Percentiles rank a stretch among this genome's conserved stretches.
These are phyloP conservation scores for Melanophora roralis DNA, from an alignment of 2,888 invertebrate genomes.

Conservation along the genomic window DNA sequence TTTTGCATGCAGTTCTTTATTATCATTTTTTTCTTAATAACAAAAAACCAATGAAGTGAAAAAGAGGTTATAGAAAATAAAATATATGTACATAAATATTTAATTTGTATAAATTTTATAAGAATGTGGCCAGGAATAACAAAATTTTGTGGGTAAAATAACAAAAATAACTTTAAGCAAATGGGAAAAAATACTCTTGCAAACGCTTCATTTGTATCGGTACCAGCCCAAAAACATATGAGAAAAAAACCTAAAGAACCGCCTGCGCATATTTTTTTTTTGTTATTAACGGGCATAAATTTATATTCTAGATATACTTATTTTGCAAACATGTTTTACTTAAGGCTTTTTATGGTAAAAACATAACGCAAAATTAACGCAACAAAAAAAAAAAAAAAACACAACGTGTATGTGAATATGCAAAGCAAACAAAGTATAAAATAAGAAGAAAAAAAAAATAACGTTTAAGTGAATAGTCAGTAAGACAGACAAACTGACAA, in stretches of 20 bases:
- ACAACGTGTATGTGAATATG: too few species aligned
- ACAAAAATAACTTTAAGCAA: not conserved
- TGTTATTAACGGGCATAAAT: constrained; percentile 49
- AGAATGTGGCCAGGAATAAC: constrained; percentile 36
- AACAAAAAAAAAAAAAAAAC: too few species aligned
- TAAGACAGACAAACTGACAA: constrained; percentile 23
- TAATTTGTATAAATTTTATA: constrained; percentile 5
- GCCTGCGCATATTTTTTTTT: constrained; percentile 55
- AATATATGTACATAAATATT: constrained; percentile 28
- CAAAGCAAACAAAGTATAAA: constrained; percentile 12
- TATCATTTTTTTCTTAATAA: constrained; percentile 13
- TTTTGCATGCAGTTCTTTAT: not conserved
- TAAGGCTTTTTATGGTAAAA: constrained; percentile 54
- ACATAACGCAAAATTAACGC: constrained; percentile 44
- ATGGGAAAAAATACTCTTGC: not conserved
- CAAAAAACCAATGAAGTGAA: not conserved
- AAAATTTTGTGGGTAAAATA: constrained; percentile 21
- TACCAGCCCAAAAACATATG: not conserved
- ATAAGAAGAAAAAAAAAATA: not conserved
- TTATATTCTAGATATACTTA: constrained; percentile 39
- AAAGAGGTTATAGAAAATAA: constrained; percentile 19
- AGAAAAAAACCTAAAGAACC: constrained; percentile 30
- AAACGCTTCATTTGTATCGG: constrained; percentile 25
- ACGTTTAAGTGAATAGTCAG: constrained; percentile 4
- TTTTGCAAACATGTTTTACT: constrained; percentile 47